Conservation (phyloP, 1,140 invertebrate species). For the Drosophila azteca region DNA sequence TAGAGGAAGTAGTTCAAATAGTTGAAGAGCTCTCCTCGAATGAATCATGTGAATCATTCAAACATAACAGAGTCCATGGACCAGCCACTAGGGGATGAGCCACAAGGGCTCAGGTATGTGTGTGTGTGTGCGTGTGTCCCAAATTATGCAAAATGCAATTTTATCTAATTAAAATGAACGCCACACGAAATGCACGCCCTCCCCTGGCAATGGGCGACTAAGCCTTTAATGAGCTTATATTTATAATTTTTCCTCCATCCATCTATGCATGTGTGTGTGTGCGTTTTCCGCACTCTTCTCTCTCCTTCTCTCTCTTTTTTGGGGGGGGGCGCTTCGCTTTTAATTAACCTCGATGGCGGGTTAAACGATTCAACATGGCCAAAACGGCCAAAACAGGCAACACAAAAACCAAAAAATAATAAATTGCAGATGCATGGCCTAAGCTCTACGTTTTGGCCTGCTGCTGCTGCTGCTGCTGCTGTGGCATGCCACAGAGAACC, state of each 20-base stretch:
- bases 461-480: slow-evolving; percentile 34
- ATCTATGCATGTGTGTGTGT: slow-evolving; percentile 8
- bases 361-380: slow-evolving; percentile 56
- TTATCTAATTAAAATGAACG: slow-evolving; percentile 75
- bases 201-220: slow-evolving; percentile 21
- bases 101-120: neutral
- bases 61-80: slow-evolving; percentile 46
- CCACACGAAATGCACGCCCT: neutral
- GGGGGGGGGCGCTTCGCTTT: slow-evolving; percentile 33
- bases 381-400: slow-evolving; percentile 20
- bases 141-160: slow-evolving; percentile 75
- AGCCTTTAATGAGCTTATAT: slow-evolving; percentile 77
- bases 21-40: no score
- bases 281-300: neutral
- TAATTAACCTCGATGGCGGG: slow-evolving; percentile 64
- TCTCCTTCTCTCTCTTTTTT: no score
- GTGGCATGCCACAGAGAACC: slow-evolving; percentile 53
- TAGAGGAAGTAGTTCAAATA: neutral
- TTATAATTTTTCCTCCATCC: slow-evolving; percentile 56
- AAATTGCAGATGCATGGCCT: slow-evolving; percentile 18
- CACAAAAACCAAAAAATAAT: slow-evolving; percentile 5
- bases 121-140: slow-evolving; percentile 34
- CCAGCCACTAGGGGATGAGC: neutral
- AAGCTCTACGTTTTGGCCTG: slow-evolving; percentile 7
- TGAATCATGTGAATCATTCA: slow-evolving; percentile 43